A percentile compares a stretch with the other conserved stretches of the same genome.
Evolutionary conservation across 2,113 vertebrate species (phyloP).

Genomic region (Setophaga petechia): DNA sequence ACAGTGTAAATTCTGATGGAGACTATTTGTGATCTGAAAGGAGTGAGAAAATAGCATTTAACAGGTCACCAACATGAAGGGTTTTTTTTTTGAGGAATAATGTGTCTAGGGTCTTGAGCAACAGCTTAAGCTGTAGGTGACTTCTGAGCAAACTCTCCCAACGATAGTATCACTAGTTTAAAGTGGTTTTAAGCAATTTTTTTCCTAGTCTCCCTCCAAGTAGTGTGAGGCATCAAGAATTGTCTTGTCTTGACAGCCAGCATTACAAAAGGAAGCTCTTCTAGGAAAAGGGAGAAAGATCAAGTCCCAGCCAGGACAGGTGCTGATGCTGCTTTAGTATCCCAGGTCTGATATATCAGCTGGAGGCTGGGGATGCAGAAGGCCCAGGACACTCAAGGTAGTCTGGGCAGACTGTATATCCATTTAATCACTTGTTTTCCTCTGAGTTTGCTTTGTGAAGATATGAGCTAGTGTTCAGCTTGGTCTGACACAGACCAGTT

Average conservation of each 20-base stretch:
- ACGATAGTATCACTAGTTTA: background rate
- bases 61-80: background rate
- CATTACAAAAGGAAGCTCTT: background rate
- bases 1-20: background rate
- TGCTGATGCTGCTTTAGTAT: background rate
- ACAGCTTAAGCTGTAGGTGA: background rate
- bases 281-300: background rate
- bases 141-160: background rate
- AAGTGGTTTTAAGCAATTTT: background rate
- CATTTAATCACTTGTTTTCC: background rate
- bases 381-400: background rate
- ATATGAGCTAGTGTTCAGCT: background rate
- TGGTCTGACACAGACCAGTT: background rate
- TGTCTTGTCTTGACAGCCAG: background rate
- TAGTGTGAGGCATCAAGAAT: background rate
- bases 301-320: background rate
- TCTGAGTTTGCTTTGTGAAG: background rate
- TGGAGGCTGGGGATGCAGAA: background rate
- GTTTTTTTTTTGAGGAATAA: background rate
- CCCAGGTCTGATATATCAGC: rapidly evolving
- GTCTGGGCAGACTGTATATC: background rate
- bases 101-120: background rate
- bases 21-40: background rate
- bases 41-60: background rate
- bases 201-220: background rate